phyloP scores from a whole-genome alignment of 2,113 vertebrate genomes.

The Rhinichthys klamathensis region DNA sequence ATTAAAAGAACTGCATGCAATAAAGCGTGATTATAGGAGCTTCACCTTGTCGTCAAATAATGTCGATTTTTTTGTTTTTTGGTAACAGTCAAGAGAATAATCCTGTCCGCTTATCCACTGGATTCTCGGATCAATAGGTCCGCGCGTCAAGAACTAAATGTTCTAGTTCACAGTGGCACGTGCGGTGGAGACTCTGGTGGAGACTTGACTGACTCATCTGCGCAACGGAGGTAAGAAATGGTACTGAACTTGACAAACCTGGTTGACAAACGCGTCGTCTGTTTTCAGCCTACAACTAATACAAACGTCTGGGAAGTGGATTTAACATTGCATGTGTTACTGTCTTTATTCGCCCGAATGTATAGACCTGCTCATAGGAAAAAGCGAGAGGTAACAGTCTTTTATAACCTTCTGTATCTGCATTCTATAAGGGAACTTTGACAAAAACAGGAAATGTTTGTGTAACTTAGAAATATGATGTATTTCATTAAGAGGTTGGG shows the following conservation, averaged over 20 bases:
- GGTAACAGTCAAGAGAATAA: not conserved
- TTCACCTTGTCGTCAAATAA: conserved; percentile 6
- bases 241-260: conserved; percentile 22
- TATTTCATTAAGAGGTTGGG: not conserved
- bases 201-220: conserved; percentile 7
- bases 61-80: not conserved
- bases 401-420: not conserved
- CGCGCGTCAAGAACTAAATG: conserved; percentile 28
- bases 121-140: conserved; percentile 10
- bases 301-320: conserved; percentile 7
- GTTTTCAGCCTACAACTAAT: not conserved
- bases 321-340: conserved; percentile 1
- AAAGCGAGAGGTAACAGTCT: not conserved
- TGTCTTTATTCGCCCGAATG: not conserved
- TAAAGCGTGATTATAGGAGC: not conserved
- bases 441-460: not conserved
- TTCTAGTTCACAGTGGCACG: conserved; percentile 21
- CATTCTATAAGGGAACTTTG: not conserved
- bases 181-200: not conserved
- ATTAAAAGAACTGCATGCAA: not conserved
- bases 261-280: conserved; percentile 11
- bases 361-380: conserved; percentile 4
- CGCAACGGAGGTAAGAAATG: conserved; percentile 23
- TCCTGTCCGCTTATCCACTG: not conserved
- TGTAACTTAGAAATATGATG: not conserved